Evolutionary conservation across 2,113 vertebrate genomes (phyloP), one percentile per base, ranked within the genome.

Genomic region (Nettapus auritus): DNA sequence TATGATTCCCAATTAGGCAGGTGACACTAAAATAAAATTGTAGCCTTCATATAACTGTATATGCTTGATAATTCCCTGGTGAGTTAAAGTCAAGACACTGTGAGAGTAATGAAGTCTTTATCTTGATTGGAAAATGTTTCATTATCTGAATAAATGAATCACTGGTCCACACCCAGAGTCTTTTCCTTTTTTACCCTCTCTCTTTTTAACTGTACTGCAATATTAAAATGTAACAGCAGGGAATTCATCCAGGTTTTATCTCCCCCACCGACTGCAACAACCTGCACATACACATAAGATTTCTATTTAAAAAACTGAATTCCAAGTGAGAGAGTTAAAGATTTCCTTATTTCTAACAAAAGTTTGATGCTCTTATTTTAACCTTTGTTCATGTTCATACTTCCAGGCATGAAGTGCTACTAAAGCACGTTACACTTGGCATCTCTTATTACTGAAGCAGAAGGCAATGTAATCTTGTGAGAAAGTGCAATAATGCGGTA

Each of bases 131-230:
- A 96, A 96, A 94, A 88, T 62, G 82, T 95, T 97, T 97, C 89
- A 94, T 97, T 98, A 97, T 71, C 62, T 81, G 95, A 92, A 94
- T 75, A 97, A 97, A 97, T 96, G 89, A 98, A 85, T 93, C 94
- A 95, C 79, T 97, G 92, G 95, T 95, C 83, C 95, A 97, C 94
- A 97, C 86, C 96, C 96, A 97, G 88, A 90, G 94, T 96, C 88
- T 73, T 93, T 66, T 96, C 86, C 71, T 93, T 69, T 11, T 22
- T 11, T 2, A 6, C 38, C 28, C 17, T 12, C 29, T 8, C 44
- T 16, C 13, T 34, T 33, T 93, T 90, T 89, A 94, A 97, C 89
- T 88, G 77, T 93, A 96, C 87, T 93, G 96, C 95, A 97, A 95
- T 79, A 96, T 87, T 97, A 87, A 96, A 96, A 94, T 48, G 25